A percentile compares a stretch with the other conserved stretches of the same genome.
phyloP scores from a whole-genome alignment of 1,140 invertebrate species.

The Hyposmocoma kahamanoa region DNA sequence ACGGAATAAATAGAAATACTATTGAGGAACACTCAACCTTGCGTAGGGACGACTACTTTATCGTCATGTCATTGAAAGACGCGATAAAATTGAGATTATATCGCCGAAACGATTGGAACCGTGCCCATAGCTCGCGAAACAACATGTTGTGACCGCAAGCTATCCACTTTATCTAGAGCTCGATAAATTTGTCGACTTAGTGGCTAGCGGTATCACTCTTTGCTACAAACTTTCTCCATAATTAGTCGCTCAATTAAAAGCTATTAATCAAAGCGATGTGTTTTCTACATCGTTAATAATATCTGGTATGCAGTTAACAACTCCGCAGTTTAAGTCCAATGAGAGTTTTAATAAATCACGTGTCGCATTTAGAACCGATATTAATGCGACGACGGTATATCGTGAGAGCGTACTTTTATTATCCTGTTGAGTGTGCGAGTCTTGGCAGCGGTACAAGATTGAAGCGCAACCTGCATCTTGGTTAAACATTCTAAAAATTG shows the following conservation, averaged over 20 bases:
- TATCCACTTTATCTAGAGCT: background rate
- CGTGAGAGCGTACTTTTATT: background rate
- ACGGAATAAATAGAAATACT: slow-evolving; percentile 4
- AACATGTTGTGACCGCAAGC: background rate
- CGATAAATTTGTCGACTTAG: background rate
- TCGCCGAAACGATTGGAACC: slow-evolving; percentile 9
- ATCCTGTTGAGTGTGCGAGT: background rate
- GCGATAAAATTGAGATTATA: slow-evolving; percentile 1
- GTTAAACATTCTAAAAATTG: no score
- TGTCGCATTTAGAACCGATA: no score
- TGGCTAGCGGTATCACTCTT: background rate
- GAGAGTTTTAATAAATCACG: no score
- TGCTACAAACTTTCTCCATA: background rate
- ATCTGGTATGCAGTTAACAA: background rate
- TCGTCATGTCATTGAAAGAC: slow-evolving; percentile 1
- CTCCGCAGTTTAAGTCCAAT: no score
- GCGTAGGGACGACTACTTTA: slow-evolving; percentile 8
- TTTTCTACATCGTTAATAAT: background rate
- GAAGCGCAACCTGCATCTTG: background rate
- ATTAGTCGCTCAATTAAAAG: background rate
- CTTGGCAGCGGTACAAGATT: background rate
- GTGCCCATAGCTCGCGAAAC: slow-evolving; percentile 2
- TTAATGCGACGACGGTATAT: no score
- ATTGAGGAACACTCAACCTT: no score
- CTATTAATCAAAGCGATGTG: background rate